Percentiles rank a stretch among this genome's conserved stretches.
These are phyloP conservation scores for Platalea minor DNA, from an alignment of 2,797 vertebrate species.

Conservation along the genomic window DNA sequence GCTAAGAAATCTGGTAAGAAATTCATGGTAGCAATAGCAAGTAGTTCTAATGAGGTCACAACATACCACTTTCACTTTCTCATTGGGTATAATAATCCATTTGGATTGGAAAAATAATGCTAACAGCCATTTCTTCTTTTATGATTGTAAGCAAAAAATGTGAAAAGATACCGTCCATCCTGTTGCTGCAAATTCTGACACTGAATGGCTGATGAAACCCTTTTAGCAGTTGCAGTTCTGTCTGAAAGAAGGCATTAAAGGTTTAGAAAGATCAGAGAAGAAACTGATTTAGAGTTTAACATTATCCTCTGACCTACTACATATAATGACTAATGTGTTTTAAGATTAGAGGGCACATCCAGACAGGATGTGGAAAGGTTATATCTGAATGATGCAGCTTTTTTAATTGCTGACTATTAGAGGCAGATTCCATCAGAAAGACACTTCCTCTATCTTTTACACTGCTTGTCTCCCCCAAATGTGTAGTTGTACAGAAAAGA, in stretches of 20 bases:
- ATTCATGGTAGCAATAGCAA: background rate
- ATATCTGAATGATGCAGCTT: background rate
- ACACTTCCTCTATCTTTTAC: background rate
- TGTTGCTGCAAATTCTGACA: background rate
- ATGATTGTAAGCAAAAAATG: background rate
- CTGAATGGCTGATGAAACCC: background rate
- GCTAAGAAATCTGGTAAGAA: background rate
- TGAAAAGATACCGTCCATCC: background rate
- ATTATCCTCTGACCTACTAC: slow-evolving; percentile 22
- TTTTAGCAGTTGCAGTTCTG: background rate
- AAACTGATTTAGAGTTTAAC: slow-evolving; percentile 21
- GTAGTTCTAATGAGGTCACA: background rate
- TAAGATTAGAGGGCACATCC: background rate
- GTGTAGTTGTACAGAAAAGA: background rate
- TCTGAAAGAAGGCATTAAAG: background rate
- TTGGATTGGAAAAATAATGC: background rate
- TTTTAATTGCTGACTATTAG: background rate
- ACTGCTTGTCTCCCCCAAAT: background rate
- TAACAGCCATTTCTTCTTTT: background rate
- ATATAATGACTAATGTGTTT: background rate
- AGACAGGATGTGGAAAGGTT: slow-evolving; percentile 18
- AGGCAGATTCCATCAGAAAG: background rate
- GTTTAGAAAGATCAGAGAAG: background rate
- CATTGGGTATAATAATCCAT: background rate
- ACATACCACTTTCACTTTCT: background rate